These are phyloP conservation scores for Macquaria ambigua DNA, from an alignment of 2,113 vertebrate species.

Conservation along the genomic window DNA sequence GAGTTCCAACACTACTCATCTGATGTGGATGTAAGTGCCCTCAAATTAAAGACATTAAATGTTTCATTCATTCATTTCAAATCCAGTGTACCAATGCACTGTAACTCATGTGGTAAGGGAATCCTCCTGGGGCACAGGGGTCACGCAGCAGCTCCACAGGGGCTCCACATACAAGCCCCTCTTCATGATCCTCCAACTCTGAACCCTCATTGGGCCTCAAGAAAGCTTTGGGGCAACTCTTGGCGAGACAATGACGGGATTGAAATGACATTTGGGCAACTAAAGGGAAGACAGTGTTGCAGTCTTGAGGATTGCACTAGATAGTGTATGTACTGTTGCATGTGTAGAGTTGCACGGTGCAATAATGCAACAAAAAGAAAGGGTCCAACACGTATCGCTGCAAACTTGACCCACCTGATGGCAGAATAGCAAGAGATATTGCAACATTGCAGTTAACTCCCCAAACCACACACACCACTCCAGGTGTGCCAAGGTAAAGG, in stretches of 20 bases:
- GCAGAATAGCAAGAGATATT: background rate
- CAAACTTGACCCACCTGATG: background rate
- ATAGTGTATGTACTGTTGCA: background rate
- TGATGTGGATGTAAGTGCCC: background rate
- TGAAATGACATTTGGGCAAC: background rate
- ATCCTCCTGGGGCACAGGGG: background rate
- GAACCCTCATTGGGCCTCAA: background rate
- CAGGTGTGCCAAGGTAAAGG: background rate
- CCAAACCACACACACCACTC: background rate
- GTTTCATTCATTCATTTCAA: background rate
- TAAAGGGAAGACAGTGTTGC: background rate
- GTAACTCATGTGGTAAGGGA: constrained; percentile 1
- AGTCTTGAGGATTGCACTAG: background rate
- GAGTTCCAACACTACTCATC: background rate
- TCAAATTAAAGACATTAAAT: background rate
- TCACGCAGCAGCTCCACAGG: background rate
- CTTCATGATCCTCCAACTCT: background rate
- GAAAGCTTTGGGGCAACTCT: background rate
- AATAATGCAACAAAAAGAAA: background rate
- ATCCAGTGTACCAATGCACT: background rate
- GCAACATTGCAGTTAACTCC: background rate
- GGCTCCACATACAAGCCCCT: background rate
- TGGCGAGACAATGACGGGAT: background rate
- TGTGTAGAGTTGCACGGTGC: background rate
- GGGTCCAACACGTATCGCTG: background rate